Evolutionary conservation across 2,113 vertebrate genomes (phyloP), one percentile per base, ranked within the genome.

Genomic region (Bambusicola thoracicus): DNA sequence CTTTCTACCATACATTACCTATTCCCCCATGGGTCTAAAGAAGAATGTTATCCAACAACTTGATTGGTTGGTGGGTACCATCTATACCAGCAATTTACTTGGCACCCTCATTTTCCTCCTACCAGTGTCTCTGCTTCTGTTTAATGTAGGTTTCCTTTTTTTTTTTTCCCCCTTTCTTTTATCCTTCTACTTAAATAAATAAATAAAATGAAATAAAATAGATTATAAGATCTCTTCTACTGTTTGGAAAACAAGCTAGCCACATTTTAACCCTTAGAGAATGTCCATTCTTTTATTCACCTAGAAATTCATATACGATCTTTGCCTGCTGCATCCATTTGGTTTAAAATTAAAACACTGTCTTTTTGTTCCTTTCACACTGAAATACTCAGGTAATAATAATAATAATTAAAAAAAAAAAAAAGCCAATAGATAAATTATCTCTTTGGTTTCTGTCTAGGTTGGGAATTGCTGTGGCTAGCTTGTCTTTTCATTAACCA

Each of bases 1-100:
- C 65, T 63, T 89, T 89, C 87, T 79, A 90, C 78, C 63, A 62
- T 95, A 44, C 10, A 5, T 92, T 84, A 96, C 41, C 43, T 25
- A 53, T 81, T 94, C 30, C 8, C 25, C 24, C 66, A 92, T 32
- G 24, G 51, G 86, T 89, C 34, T 86, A 90, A 44, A 78, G 20
- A 86, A 29, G 53, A 63, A 25, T 48, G 17, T 48, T 84, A 77
- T 94, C 62, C 88, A 87, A 74, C 32, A 78, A 15, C 36, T 75
- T 72, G 56, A 80, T 75, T 49, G 11, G 34, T 51, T 92, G 78
- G 27, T 61, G 88, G 69, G 53, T 85, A 83, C 49, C 53, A 76
- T 87, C 89, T 73, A 80, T 48, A 86, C 29, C 18, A 41, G 75
- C 40, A 46, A 56, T 88, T 86, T 68, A 56, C 43, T 13, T 65